These are phyloP conservation scores for Phoebastria nigripes DNA, from an alignment of 2,797 vertebrate species.

Conservation along the genomic window DNA sequence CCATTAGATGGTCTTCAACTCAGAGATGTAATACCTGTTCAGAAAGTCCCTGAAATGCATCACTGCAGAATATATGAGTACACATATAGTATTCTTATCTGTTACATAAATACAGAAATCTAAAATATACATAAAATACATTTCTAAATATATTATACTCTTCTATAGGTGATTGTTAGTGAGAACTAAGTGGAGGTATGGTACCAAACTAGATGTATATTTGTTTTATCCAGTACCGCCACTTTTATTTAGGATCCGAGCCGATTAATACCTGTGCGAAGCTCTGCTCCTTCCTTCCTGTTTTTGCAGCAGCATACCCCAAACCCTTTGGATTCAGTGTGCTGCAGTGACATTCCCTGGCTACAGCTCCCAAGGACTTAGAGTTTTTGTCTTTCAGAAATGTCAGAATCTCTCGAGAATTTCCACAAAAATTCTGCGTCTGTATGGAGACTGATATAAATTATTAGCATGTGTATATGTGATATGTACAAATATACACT, in stretches of 20 bases:
- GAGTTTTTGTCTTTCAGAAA: not conserved
- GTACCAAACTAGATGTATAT: no score
- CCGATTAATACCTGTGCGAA: not conserved
- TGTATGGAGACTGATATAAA: not conserved
- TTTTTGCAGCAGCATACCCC: not conserved
- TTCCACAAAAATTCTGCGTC: not conserved
- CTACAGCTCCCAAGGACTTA: not conserved
- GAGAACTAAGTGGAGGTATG: not conserved
- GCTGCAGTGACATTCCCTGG: not conserved
- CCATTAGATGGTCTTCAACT: not conserved
- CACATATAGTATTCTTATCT: not conserved
- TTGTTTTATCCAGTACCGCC: not conserved
- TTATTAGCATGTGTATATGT: not conserved
- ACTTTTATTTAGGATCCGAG: not conserved
- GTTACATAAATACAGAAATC: not conserved
- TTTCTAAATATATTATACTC: not conserved
- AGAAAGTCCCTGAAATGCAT: not conserved
- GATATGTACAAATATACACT: not conserved
- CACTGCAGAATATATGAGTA: not conserved
- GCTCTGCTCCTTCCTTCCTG: not conserved
- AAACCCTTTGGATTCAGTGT: not conserved
- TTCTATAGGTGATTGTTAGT: not conserved
- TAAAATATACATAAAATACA: not conserved
- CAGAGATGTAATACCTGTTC: not conserved
- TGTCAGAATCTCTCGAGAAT: not conserved